Base-by-base conservation (phyloP, 2,888 invertebrate genomes). In the Oasisia sp. region DNA sequence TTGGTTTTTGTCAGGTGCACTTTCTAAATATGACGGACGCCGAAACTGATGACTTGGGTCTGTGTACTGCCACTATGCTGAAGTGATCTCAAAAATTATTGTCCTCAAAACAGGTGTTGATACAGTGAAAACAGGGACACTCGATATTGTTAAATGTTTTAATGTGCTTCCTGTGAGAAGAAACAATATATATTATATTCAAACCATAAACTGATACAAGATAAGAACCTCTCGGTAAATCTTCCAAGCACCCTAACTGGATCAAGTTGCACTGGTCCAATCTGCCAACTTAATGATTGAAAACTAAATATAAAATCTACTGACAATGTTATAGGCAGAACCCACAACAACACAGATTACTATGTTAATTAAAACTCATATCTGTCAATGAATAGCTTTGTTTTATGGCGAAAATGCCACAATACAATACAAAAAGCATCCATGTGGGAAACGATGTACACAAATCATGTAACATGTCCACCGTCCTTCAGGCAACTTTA, bases 331-430 rank as follows among this genome's bases (percentile, higher is more conserved):
- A 74, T 27, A 27, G 27, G n/a, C 74, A 74, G 7, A 74, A 74
- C 74, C 27, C 27, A 27, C 5, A 74, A 58, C 27, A 19, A 58
- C 19, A 27, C 58, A 19, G 27, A 74, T 74, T 74, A 27, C 74
- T 74, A 38, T 38, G 9, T 8, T 50, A 74, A 74, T 74, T 3
- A 74, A 74, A 74, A 74, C 27, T 27, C 11, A 27, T 27, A 74
- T 74, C 74, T 74, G 74, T 27, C 74, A 74, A 74, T 74, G 74
- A 74, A 74, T 74, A 74, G 74, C 74, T 74, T 74, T 27, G 74
- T 74, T 74, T 74, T 74, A 27, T 74, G 74, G 1, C 74, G 27
- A 74, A 74, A 74, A 74, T 74, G 74, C 74, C 1, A 74, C 74
- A 74, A 3, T 19, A 74, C 74, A 27, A 74, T 74, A 74, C 1